Evolutionary conservation across 2,797 vertebrate genomes (phyloP).

Genomic region (Diplodus puntazzo): DNA sequence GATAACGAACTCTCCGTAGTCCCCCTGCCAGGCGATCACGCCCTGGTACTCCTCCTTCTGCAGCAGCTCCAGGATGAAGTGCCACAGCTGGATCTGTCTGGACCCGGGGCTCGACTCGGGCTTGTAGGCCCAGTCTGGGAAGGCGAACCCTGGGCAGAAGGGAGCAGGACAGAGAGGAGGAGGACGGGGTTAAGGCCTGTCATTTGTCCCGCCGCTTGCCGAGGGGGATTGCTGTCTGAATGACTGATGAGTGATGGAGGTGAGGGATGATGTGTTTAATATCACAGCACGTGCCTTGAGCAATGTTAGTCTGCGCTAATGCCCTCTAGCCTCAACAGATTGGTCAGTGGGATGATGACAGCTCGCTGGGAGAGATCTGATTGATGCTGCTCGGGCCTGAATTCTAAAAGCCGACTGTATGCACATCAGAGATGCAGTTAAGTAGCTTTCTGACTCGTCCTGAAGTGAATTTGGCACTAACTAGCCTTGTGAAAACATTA

Average conservation of each 20-base stretch:
- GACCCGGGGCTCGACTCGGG: constrained; percentile 94
- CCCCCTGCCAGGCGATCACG: constrained; percentile 95
- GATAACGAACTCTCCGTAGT: constrained; percentile 96
- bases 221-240: constrained; percentile 68
- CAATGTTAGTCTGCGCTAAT: constrained; percentile 79
- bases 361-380: constrained; percentile 74
- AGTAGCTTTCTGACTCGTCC: constrained; percentile 61
- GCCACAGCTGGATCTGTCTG: constrained; percentile 96
- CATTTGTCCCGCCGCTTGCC: constrained; percentile 72
- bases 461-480: constrained; percentile 59
- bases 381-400: constrained; percentile 71
- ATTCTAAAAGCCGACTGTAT: constrained; percentile 68
- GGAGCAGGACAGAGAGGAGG: constrained; percentile 61
- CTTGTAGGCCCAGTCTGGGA: constrained; percentile 97
- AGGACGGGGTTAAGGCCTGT: constrained; percentile 72
- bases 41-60: constrained; percentile 95
- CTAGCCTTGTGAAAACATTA: constrained; percentile 63
- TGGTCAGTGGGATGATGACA: constrained; percentile 82
- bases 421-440: constrained; percentile 64
- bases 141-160: constrained; percentile 88
- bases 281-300: constrained; percentile 79
- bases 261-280: constrained; percentile 86
- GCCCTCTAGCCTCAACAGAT: constrained; percentile 82
- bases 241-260: constrained; percentile 81
- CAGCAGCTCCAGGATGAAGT: constrained; percentile 95